Evolutionary conservation across 2,797 vertebrate species (phyloP), one percentile per base, ranked within the genome.

Genomic region (Epinephelus coioides): DNA sequence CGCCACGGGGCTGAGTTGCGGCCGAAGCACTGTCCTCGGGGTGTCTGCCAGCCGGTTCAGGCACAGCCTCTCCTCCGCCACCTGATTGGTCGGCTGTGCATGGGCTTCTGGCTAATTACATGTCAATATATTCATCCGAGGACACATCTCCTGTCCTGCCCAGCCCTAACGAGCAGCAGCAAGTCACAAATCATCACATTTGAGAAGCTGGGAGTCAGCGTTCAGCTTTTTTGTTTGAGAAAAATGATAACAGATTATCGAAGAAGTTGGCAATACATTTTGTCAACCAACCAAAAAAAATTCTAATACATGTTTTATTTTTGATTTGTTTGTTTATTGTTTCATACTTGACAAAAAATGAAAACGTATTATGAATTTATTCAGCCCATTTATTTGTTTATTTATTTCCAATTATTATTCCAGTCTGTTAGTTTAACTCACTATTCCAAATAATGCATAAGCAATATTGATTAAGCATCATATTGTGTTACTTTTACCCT

Each of bases 61-160:
- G 76, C 55, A 38, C 88, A 49, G 86, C 88, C 90, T 91, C 89
- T 91, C 86, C 85, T 90, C 91, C 82, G 76, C 55, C 56, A 19
- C 73, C 81, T 92, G 90, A 94, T 94, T 94, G 93, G 93, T 77
- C 79, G 72, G 53, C 44, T 55, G 74, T 19, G 53, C 40, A 1
- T 13, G 53, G 78, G 59, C 79, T 72, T 78, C 71, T n/a, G 75
- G 68, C 69, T 88, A 55, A 85, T 86, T 77, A 82, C 83, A 69
- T 71, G 80, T 89, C 69, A 76, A 77, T 73, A 65, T 63, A 59
- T 72, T 59, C 84, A 79, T 71, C 46, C 76, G 12, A 47, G 60
- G 55, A 38, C 46, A 27, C 62, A 54, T 25, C 49, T 59, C 46
- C 53, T 23, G 53, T 43, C 43, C 47, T 23, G 47, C 34, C 43